Conservation (phyloP, 1,140 invertebrate species). For the Anthonomus grandis region DNA sequence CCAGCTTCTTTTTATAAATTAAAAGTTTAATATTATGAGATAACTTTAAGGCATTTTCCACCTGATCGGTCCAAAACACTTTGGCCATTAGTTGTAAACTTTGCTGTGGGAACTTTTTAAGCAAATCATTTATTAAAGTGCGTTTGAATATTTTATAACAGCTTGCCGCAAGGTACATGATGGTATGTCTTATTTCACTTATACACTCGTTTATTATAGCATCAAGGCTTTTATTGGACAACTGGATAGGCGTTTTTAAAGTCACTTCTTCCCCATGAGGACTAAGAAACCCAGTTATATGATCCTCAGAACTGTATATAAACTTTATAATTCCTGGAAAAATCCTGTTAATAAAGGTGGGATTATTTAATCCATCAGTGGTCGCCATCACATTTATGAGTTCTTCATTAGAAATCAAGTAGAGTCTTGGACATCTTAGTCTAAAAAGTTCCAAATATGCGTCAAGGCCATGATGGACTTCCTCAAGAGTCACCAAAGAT, state of each 20-base stretch:
- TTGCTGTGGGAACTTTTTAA: constrained; percentile 25
- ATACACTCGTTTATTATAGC: constrained; percentile 85
- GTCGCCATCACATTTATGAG: constrained; percentile 86
- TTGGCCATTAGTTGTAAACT: constrained; percentile 17
- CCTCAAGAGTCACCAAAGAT: constrained; percentile 69
- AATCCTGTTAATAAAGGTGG: constrained; percentile 53
- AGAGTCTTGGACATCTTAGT: constrained; percentile 84
- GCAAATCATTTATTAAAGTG: constrained; percentile 7
- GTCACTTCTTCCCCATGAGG: constrained; percentile 74
- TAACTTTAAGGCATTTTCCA: constrained; percentile 20
- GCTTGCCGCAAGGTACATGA: constrained; percentile 40
- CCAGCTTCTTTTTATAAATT: constrained; percentile 18
- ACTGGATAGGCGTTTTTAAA: constrained; percentile 67
- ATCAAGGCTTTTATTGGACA: constrained; percentile 79
- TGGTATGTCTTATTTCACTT: constrained; percentile 70
- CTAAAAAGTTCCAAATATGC: constrained; percentile 88
- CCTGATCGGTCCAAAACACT: constrained; percentile 27
- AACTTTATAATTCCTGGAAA: constrained; percentile 78
- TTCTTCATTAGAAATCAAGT: constrained; percentile 92
- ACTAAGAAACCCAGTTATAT: constrained; percentile 64
- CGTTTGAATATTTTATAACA: constrained; percentile 27
- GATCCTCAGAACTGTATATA: constrained; percentile 51
- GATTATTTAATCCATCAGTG: constrained; percentile 49
- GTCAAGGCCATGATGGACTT: constrained; percentile 80
- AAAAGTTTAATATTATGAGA: constrained; percentile 24